These are phyloP conservation scores for Mesochorus sp. DNA, from an alignment of 2,888 invertebrate species.

Conservation along the genomic window DNA sequence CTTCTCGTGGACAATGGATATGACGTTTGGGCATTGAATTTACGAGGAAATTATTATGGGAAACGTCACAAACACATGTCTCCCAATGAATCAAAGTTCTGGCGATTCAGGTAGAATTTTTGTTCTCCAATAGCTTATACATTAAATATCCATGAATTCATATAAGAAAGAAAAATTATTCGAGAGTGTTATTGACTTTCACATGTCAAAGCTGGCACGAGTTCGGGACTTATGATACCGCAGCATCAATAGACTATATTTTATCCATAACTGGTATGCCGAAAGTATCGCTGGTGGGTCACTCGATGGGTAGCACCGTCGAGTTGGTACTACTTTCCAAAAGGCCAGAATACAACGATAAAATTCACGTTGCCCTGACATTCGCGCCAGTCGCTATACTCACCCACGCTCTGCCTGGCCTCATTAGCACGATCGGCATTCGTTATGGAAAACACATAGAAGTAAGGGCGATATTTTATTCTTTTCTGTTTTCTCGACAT, in stretches of 20 bases:
- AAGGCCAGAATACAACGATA: slow-evolving; percentile 73
- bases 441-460: slow-evolving; percentile 71
- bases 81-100: slow-evolving; percentile 65
- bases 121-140: not conserved
- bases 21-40: slow-evolving; percentile 70
- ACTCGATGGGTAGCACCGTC: slow-evolving; percentile 75
- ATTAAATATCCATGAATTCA: too few relatives aligned
- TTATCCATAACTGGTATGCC: slow-evolving; percentile 67
- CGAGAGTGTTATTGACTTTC: too few relatives aligned
- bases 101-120: slow-evolving; percentile 68
- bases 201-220: slow-evolving; percentile 72
- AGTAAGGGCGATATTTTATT: slow-evolving; percentile 50
- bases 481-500: not conserved
- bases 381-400: slow-evolving; percentile 74
- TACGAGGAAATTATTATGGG: slow-evolving; percentile 69
- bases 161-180: not conserved
- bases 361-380: slow-evolving; percentile 70
- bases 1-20: slow-evolving; percentile 68
- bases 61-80: slow-evolving; percentile 64
- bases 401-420: slow-evolving; percentile 71
- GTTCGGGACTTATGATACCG: slow-evolving; percentile 70
- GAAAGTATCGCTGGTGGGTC: slow-evolving; percentile 71
- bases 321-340: slow-evolving; percentile 72
- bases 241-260: slow-evolving; percentile 72
- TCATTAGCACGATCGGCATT: slow-evolving; percentile 66